A percentile compares a stretch with the other conserved stretches of the same genome.
Conservation (phyloP, 2,113 vertebrate species). For the Coptodon rendalli region DNA sequence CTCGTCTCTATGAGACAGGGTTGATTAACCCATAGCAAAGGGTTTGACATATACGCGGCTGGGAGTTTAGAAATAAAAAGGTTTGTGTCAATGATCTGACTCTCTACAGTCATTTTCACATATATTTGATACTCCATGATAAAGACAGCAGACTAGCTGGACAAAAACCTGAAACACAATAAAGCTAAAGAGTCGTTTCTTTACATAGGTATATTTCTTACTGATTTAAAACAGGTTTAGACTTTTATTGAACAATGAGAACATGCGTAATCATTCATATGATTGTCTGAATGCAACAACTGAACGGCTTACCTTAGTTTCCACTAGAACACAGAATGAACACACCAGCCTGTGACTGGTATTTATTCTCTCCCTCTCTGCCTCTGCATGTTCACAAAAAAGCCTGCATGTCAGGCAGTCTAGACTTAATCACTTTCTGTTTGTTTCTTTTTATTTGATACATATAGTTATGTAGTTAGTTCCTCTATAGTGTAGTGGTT, state of each 20-base stretch:
- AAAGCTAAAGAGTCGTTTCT: neutral
- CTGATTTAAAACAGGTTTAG: neutral
- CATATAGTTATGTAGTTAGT: accelerated
- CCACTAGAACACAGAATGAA: no score
- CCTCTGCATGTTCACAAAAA: neutral
- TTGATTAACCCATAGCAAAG: neutral
- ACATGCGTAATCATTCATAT: neutral
- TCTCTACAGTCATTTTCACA: neutral
- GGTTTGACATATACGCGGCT: neutral
- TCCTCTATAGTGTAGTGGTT: neutral
- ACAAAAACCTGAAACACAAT: neutral
- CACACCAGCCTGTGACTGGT: neutral
- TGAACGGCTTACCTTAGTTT: no score
- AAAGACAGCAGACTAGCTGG: neutral
- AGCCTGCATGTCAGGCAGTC: neutral
- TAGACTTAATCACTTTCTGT: neutral
- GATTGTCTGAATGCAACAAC: neutral
- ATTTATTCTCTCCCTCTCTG: neutral
- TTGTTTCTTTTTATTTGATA: neutral
- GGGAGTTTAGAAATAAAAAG: neutral
- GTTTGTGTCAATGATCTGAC: neutral
- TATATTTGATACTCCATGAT: neutral
- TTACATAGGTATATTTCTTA: accelerated
- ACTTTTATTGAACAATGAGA: neutral
- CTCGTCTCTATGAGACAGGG: neutral